Base-by-base conservation (phyloP, 2,888 invertebrate species). In the Scelioninae gen. 2 region DNA sequence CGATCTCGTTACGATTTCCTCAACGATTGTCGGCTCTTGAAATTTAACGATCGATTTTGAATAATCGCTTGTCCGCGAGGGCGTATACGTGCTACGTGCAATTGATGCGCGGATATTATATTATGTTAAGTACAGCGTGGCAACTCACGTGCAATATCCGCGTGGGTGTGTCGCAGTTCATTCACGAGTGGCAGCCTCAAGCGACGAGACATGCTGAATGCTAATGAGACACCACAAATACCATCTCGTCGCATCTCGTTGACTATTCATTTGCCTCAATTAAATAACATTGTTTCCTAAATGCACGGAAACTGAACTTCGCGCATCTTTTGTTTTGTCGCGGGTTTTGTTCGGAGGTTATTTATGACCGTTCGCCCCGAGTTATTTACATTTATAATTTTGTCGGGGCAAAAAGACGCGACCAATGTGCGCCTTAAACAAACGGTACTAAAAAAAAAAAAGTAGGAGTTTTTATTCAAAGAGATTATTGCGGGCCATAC, bases 131-230 rank as follows among this genome's bases (percentile, higher is more conserved):
- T 57, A 39, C 60, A 57, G 53, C 46, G 50, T 57, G 60, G 46
- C 35, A 53, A 52, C 68, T 63, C 52, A 65, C 60, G 70, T 48
- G 61, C 63, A 63, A 69, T 73, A 67, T 73, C 73, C 73, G 69
- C 67, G 73, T 73, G 73, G 71, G 76, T 72, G 75, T 75, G 77
- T 75, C 69, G 65, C 64, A 58, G 72, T 83, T 80, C 81, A 82
- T 82, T 83, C 81, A 81, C 78, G 78, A 79, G 78, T 76, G 76
- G 78, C 73, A 77, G 81, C 82, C 78, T 72, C 73, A 67, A 79
- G 83, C n/a, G n/a, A n/a, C 80, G 61, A 80, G 78, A 78, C 77
- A 79, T 77, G 60, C 68, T 74, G 78, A 82, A 83, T 83, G 78
- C 79, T 83, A 82, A 84, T 81, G 80, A 83, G 81, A 48, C 71